Base-by-base conservation (phyloP, 2,113 vertebrate genomes). In the Rhombomys opimus region DNA sequence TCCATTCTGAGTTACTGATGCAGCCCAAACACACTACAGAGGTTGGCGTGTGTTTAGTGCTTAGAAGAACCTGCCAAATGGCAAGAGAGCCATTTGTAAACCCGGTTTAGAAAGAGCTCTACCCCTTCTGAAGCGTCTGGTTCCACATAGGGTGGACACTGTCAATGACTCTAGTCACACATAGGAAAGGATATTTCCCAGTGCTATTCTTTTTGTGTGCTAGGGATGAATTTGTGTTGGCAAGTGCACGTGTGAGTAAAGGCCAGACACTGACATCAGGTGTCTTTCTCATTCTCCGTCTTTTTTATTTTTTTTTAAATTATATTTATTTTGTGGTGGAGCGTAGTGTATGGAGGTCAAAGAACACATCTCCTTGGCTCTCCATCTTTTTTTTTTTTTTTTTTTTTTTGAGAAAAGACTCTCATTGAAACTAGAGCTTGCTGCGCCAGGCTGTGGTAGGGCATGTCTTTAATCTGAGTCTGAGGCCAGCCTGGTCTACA, bases 221-320 rank as follows among this genome's bases (percentile, higher is more conserved):
- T 59, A 81, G 54, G 17, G 32, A 81, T 81, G 32, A 57, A 80
- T 11, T 30, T n/a, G 50, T 80, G 50, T 32, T 25, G 52, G n/a
- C 1, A 7, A 4, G 18, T 22, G n/a, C 7, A 20, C n/a, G 10
- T 20, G n/a, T 18, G n/a, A 8, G 7, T 54, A 46, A 41, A 11
- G 46, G 46, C 75, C 76, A 77, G 76, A 78, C 46, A 27, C 27
- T 78, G 46, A 52, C 25, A 52, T 52, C 46, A 17, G 76, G 5
- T 77, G 25, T 17, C 75, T 77, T 52, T 32, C 25, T 78, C 6
- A 52, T 7, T 78, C 46, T 77, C 23, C 13, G 13, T 46, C 46
- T 52, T 77, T 46, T 25, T 25, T 12, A 12, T 17, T 23, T 50
- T 15, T 23, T 50, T 15, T 20, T 54, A 35, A 2, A 35, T 80